A percentile compares a stretch with the other conserved stretches of the same genome.
These are phyloP conservation scores for Allygus modestus DNA, from an alignment of 2,888 invertebrate species.

Conservation along the genomic window DNA sequence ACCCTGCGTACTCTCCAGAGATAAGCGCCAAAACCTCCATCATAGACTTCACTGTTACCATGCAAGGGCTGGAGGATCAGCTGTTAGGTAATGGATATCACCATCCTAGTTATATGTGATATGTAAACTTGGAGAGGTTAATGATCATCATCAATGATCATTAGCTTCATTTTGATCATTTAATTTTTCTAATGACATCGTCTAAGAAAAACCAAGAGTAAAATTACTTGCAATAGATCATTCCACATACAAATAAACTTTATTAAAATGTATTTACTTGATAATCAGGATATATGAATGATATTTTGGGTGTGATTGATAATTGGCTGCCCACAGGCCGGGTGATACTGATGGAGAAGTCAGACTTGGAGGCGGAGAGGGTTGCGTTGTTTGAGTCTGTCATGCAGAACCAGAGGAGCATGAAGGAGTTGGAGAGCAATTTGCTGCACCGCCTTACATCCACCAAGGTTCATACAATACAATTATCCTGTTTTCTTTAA, in stretches of 20 bases:
- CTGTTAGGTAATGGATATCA: slow-evolving; percentile 84
- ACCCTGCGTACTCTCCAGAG: slow-evolving; percentile 98
- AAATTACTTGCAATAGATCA: no score
- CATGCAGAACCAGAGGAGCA: slow-evolving; percentile 96
- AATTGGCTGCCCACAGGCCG: slow-evolving; percentile 77
- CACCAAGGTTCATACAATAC: slow-evolving; percentile 78
- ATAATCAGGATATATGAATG: no score
- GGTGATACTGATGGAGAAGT: slow-evolving; percentile 97
- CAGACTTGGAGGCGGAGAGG: slow-evolving; percentile 95
- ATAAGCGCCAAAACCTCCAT: slow-evolving; percentile 97
- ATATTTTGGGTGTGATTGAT: no score
- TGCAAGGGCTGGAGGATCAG: slow-evolving; percentile 97
- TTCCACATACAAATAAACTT: no score
- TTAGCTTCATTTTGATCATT: no score
- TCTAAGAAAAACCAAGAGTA: not conserved
- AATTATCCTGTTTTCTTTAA: slow-evolving; percentile 48
- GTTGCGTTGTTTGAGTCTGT: slow-evolving; percentile 96
- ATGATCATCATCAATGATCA: no score
- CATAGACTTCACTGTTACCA: slow-evolving; percentile 98
- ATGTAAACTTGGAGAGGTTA: not conserved
- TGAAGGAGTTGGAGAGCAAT: slow-evolving; percentile 97
- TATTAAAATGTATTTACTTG: no score
- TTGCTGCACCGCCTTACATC: slow-evolving; percentile 94
- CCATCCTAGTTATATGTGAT: no score
- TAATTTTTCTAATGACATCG: not conserved